Evolutionary conservation across 2,797 vertebrate genomes (phyloP).

Genomic region (Macropodus opercularis): DNA sequence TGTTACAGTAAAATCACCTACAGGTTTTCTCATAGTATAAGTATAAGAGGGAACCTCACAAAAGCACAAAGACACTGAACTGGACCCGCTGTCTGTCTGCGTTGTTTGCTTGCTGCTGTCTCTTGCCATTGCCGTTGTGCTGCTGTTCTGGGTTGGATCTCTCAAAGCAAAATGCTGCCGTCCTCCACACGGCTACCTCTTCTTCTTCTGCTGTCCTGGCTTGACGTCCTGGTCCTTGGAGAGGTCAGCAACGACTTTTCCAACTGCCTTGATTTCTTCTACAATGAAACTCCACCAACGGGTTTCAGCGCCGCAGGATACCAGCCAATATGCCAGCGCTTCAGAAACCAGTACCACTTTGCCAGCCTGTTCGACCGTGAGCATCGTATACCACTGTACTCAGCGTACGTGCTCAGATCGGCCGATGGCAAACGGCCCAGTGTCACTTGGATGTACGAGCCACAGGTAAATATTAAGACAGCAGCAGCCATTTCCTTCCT

Average conservation of each 20-base stretch:
- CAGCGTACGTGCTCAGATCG: conserved; percentile 62
- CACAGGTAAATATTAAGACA: conserved; percentile 62
- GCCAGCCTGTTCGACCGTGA: conserved; percentile 66
- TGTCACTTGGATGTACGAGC: conserved; percentile 69
- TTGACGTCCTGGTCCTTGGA: conserved; percentile 35
- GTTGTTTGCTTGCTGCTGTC: not conserved
- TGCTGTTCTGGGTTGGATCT: conserved; percentile 22
- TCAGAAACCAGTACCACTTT: conserved; percentile 70
- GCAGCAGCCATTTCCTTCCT: not conserved
- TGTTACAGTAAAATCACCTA: not conserved
- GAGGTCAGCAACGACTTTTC: conserved; percentile 63
- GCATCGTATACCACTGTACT: conserved; percentile 60
- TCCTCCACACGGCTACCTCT: conserved; percentile 26
- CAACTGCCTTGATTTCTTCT: conserved; percentile 70
- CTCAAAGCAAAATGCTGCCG: conserved; percentile 18
- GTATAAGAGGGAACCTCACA: conserved; percentile 24
- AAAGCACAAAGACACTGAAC: conserved; percentile 6
- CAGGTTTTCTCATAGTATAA: not conserved
- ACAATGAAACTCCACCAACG: conserved; percentile 47
- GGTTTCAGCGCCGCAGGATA: conserved; percentile 31
- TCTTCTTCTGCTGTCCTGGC: conserved; percentile 45
- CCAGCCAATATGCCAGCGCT: conserved; percentile 73
- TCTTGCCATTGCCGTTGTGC: not conserved
- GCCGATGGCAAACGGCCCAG: conserved; percentile 61
- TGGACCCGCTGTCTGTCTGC: conserved; percentile 7